Percentiles rank a stretch among this genome's conserved stretches.
These are phyloP conservation scores for Amphibalanus amphitrite DNA, from an alignment of 1,140 invertebrate genomes.

Conservation along the genomic window DNA sequence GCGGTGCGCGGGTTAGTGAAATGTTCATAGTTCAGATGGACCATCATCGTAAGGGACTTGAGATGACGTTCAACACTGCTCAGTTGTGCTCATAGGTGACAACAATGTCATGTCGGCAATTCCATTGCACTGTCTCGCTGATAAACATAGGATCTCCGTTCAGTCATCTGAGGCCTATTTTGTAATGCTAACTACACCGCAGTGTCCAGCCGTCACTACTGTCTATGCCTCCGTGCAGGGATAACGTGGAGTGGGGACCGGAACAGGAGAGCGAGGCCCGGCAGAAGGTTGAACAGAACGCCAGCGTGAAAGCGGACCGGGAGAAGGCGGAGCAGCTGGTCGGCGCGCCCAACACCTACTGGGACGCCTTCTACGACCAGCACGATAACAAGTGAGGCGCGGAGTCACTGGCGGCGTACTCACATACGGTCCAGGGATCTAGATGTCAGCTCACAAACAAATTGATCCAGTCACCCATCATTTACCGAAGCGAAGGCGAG, in stretches of 20 bases:
- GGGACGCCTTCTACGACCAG: constrained; percentile 86
- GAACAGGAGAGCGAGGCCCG: constrained; percentile 56
- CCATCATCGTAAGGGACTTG: too few relatives aligned
- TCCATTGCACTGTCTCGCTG: too few relatives aligned
- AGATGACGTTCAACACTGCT: too few relatives aligned
- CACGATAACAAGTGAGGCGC: constrained; percentile 69
- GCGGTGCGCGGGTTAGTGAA: not conserved
- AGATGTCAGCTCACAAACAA: constrained; percentile 4
- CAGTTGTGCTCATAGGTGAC: too few relatives aligned
- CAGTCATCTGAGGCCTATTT: too few relatives aligned
- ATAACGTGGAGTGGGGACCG: constrained; percentile 83
- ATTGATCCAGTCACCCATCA: constrained; percentile 6
- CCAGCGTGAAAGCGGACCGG: constrained; percentile 38
- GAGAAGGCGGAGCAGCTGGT: constrained; percentile 53
- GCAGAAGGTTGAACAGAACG: constrained; percentile 57
- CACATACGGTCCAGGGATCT: not conserved
- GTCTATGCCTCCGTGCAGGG: constrained; percentile 47
- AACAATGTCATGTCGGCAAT: not conserved
- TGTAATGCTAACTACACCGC: too few relatives aligned
- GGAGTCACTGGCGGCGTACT: too few relatives aligned
- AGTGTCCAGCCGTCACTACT: too few relatives aligned
- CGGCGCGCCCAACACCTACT: constrained; percentile 58
- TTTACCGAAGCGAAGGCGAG: not conserved
- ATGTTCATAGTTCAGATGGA: too few relatives aligned
- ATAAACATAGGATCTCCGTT: too few relatives aligned